Base-by-base conservation (phyloP, 2,888 invertebrate species). In the Formica aserva region DNA sequence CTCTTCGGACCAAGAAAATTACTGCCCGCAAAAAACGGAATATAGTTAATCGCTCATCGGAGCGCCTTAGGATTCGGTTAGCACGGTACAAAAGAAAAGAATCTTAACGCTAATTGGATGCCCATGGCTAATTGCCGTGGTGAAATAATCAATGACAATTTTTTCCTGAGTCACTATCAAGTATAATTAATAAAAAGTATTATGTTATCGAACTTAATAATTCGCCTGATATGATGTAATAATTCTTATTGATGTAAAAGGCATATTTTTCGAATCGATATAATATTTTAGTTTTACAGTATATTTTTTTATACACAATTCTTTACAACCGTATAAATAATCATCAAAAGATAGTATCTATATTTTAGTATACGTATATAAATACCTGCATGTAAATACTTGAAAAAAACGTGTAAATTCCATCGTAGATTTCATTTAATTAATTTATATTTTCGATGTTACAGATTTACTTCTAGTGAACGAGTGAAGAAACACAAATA, bases 401-500 rank as follows among this genome's bases (percentile, higher is more conserved):
- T 6, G 13, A 9, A 55, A 35, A n/a, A 15, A 11, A 9, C 45
- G 18, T 18, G 18, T 18, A 5, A 48, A 6, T 18, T 48, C 18
- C 48, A 48, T 45, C 18, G 48, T n/a, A 48, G n/a, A 18, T n/a
- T 48, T 18, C n/a, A 48, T 48, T 32, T 32, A 32, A 26, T 18
- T 48, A 8, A 22, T 55, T 67, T 15, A 15, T 45, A 60, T 60
- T 71, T 80, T 84, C 71, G 69, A 29, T 86, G 78, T 85, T 87
- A 15, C 87, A 93, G 92, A 85, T 87, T 90, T 87, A 87, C 88
- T 83, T 86, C 86, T 55, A 32, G 84, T 85, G 86, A 80, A 88
- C 91, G 85, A 89, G 87, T 90, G 93, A 94, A 75, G 87, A 95
- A 96, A 96, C 94, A 95, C 95, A 96, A 95, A 96, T 95, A 95